Conservation (phyloP, 2,113 vertebrate species). For the Nothocercus nigrocapillus region DNA sequence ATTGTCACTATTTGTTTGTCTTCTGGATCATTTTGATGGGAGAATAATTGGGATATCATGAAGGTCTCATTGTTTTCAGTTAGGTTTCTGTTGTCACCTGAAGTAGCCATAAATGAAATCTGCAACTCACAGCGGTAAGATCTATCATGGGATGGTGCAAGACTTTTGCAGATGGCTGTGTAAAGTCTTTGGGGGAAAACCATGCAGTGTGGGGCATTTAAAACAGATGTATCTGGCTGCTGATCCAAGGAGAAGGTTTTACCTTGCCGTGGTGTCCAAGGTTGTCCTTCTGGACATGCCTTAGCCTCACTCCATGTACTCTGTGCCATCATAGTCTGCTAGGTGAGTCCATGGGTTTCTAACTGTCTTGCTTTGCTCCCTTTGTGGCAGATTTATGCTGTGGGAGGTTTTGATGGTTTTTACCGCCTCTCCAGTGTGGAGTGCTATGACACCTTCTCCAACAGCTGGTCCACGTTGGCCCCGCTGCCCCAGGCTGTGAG, state of each 20-base stretch:
- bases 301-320: fast-evolving
- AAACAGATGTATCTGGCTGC: neutral
- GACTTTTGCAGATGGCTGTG: neutral
- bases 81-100: neutral
- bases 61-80: neutral
- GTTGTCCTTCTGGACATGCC: neutral
- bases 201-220: neutral
- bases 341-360: neutral
- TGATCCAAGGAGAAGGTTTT: neutral
- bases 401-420: constrained; percentile 81
- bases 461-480: constrained; percentile 70
- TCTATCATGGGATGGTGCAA: neutral
- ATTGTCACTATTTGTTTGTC: neutral
- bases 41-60: neutral
- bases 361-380: fast-evolving
- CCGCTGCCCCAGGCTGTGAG: constrained; percentile 78
- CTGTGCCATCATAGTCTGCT: fast-evolving
- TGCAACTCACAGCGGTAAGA: neutral
- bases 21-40: neutral
- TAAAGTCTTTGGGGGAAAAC: neutral
- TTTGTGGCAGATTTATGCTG: constrained; percentile 70
- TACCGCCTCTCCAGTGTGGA: constrained; percentile 77
- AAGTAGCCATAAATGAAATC: neutral
- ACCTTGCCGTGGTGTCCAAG: neutral
- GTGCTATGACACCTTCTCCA: constrained; percentile 79